Percentiles rank a stretch among this genome's conserved stretches.
phyloP scores from a whole-genome alignment of 2,888 invertebrate genomes.

The Amblyjoppa proteus region DNA sequence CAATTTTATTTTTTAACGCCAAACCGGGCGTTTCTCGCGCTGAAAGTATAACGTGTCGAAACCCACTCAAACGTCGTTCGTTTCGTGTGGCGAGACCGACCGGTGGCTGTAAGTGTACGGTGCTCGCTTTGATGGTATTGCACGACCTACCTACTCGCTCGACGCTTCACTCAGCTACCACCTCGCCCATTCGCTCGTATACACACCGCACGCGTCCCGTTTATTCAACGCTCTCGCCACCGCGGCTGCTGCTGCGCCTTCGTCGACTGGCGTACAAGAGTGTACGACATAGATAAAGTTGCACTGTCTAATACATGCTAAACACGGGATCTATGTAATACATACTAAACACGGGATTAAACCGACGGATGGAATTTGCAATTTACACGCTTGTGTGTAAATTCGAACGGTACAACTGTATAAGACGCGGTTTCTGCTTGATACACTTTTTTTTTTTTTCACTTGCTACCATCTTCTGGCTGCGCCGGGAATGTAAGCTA shows the following conservation, averaged over 20 bases:
- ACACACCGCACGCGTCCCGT: conserved; percentile 46
- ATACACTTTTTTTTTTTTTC: not conserved
- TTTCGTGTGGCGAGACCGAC: not conserved
- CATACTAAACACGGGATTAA: not conserved
- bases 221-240: conserved; percentile 40
- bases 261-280: conserved; percentile 32
- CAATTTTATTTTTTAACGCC: not conserved
- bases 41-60: conserved; percentile 22
- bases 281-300: not conserved
- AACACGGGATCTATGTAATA: not conserved
- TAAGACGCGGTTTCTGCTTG: not conserved
- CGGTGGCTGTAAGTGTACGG: conserved; percentile 6
- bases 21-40: not conserved
- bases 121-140: conserved; percentile 23
- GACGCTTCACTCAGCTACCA: conserved; percentile 35
- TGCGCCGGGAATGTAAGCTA: not conserved
- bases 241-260: conserved; percentile 24
- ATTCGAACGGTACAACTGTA: conserved; percentile 1
- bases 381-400: conserved; percentile 3
- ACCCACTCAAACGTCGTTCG: conserved; percentile 28
- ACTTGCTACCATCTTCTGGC: not conserved
- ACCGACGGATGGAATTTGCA: not conserved
- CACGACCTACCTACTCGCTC: conserved; percentile 54
- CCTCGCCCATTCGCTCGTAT: conserved; percentile 50
- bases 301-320: conserved; percentile 6